Evolutionary conservation across 2,888 invertebrate genomes (phyloP).

Genomic region (Tuberolachnus salignus): DNA sequence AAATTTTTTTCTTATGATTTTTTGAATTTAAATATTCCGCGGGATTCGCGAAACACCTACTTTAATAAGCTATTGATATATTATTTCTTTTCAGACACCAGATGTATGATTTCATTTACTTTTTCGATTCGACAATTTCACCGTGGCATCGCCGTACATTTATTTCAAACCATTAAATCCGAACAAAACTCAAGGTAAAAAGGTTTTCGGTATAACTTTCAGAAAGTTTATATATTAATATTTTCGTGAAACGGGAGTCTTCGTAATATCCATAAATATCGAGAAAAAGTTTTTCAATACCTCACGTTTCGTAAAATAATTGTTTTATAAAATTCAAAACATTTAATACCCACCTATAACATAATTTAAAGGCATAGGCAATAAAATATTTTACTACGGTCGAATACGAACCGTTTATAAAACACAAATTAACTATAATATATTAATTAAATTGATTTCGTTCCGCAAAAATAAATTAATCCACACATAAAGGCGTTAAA

Average conservation of each 20-base stretch:
- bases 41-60: neutral
- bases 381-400: too few relatives aligned
- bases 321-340: too few relatives aligned
- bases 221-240: constrained; percentile 33
- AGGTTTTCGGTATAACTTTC: neutral
- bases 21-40: neutral
- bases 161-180: neutral
- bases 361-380: too few relatives aligned
- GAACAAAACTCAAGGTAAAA: constrained; percentile 2
- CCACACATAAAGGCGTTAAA: too few relatives aligned
- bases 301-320: too few relatives aligned
- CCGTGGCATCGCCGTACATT: neutral
- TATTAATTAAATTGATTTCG: too few relatives aligned
- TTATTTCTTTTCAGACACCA: constrained; percentile 23
- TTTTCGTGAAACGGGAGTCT: neutral
- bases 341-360: too few relatives aligned
- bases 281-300: constrained; percentile 28
- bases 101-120: neutral
- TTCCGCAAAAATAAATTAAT: too few relatives aligned
- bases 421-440: too few relatives aligned
- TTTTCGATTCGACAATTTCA: neutral
- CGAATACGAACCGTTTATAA: too few relatives aligned
- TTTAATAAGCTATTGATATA: neutral
- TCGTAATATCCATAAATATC: neutral
- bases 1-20: neutral